These are phyloP conservation scores for Oscheius onirici DNA, from an alignment of 2,888 invertebrate species.

Conservation along the genomic window DNA sequence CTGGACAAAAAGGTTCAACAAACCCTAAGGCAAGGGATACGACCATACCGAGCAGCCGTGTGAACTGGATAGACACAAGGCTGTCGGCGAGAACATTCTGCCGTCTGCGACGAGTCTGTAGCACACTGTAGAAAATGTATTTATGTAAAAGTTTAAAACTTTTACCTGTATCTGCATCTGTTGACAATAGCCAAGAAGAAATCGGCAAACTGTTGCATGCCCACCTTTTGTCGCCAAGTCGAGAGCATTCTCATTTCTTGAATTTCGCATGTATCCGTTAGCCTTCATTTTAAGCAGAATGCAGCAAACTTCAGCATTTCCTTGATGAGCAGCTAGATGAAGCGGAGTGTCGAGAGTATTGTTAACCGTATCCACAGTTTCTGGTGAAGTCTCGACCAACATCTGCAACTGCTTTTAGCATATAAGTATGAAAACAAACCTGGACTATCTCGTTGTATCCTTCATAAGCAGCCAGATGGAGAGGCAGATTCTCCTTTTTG, in stretches of 20 bases:
- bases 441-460: constrained; percentile 60
- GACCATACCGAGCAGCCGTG: constrained; percentile 82
- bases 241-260: constrained; percentile 84
- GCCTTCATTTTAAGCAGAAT: constrained; percentile 78
- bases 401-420: constrained; percentile 34
- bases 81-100: constrained; percentile 41
- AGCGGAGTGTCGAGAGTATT: constrained; percentile 77
- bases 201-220: constrained; percentile 51
- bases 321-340: constrained; percentile 82
- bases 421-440: constrained; percentile 27
- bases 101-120: constrained; percentile 44
- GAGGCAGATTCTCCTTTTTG: constrained; percentile 46
- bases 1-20: no score
- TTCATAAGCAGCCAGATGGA: constrained; percentile 69
- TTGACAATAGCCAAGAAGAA: constrained; percentile 54
- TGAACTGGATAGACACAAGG: constrained; percentile 78
- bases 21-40: constrained; percentile 74
- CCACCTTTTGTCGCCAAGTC: constrained; percentile 87
- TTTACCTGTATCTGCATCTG: constrained; percentile 55
- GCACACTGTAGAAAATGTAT: constrained; percentile 39
- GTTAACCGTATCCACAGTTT: constrained; percentile 38
- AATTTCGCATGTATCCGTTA: constrained; percentile 62
- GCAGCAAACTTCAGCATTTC: constrained; percentile 79
- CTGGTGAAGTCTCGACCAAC: constrained; percentile 41
- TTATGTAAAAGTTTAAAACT: neutral